Evolutionary conservation across 2,113 vertebrate species (phyloP).

Genomic region (Neotoma lepida): DNA sequence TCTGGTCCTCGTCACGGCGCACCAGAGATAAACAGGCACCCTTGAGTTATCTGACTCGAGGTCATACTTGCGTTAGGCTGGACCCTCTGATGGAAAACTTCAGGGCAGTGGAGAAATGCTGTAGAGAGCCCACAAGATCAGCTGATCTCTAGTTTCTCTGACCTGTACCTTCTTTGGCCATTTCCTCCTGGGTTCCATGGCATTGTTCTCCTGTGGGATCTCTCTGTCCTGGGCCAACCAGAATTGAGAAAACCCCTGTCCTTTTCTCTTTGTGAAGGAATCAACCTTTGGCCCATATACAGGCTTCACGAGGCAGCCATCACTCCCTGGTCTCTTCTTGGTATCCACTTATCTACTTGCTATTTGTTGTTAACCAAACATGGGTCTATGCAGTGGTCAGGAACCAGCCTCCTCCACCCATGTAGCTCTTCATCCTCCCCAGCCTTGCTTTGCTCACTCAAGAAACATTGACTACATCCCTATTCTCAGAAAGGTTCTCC

Average conservation of each 20-base stretch:
- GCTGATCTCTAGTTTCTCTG: neutral
- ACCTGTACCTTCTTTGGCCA: slow-evolving; percentile 2
- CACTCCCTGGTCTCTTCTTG: neutral
- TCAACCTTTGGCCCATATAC: neutral
- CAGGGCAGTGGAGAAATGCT: neutral
- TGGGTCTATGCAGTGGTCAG: neutral
- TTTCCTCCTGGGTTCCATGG: neutral
- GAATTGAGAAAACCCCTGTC: neutral
- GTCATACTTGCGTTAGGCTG: neutral
- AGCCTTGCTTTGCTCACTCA: neutral
- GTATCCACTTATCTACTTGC: neutral
- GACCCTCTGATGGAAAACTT: neutral
- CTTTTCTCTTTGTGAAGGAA: neutral
- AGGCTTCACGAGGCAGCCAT: neutral
- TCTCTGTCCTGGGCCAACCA: neutral
- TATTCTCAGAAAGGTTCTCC: neutral
- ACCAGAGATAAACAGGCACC: neutral
- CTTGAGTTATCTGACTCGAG: neutral
- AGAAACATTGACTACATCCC: neutral
- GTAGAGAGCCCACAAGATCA: neutral
- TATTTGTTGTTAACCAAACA: neutral
- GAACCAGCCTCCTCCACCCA: neutral
- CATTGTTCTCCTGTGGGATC: neutral
- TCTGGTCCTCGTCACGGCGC: neutral
- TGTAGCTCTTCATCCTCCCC: neutral